These are phyloP conservation scores for Nycticryphes semicollaris DNA, from an alignment of 2,113 vertebrate species.

Conservation along the genomic window DNA sequence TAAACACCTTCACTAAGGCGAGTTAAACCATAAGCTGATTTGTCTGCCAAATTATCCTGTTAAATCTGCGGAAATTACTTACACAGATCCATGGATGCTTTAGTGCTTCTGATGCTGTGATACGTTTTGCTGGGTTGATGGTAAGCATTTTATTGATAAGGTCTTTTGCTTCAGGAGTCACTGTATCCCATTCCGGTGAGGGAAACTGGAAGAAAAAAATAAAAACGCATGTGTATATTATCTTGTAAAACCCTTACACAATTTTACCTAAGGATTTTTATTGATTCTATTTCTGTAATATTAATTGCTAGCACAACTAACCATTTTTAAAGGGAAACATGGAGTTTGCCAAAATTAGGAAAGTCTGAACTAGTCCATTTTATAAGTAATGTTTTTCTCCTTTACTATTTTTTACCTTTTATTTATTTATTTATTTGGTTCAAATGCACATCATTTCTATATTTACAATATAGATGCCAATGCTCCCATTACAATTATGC, in stretches of 20 bases:
- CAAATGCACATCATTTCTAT: background rate
- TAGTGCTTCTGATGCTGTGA: slow-evolving; percentile 90
- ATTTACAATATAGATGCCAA: background rate
- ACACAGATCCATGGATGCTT: slow-evolving; percentile 99
- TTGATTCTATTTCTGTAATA: background rate
- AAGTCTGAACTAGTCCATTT: background rate
- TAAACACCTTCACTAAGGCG: background rate
- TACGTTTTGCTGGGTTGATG: slow-evolving; percentile 94
- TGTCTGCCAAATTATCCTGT: background rate
- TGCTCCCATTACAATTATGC: no score
- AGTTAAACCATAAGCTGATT: background rate
- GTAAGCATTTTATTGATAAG: slow-evolving; percentile 99
- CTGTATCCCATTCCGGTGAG: slow-evolving; percentile 97
- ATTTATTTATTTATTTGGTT: background rate
- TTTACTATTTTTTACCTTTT: background rate
- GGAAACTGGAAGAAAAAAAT: slow-evolving; percentile 83
- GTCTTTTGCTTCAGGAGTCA: slow-evolving; percentile 98
- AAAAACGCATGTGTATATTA: background rate
- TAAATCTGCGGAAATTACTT: slow-evolving; percentile 53
- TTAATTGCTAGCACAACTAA: background rate
- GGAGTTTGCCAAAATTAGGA: background rate
- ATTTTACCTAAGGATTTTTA: background rate
- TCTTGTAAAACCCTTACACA: background rate
- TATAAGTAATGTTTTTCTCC: background rate
- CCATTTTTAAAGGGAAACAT: background rate